These are phyloP conservation scores for Diorhabda sublineata DNA, from an alignment of 1,140 invertebrate genomes.

Conservation along the genomic window DNA sequence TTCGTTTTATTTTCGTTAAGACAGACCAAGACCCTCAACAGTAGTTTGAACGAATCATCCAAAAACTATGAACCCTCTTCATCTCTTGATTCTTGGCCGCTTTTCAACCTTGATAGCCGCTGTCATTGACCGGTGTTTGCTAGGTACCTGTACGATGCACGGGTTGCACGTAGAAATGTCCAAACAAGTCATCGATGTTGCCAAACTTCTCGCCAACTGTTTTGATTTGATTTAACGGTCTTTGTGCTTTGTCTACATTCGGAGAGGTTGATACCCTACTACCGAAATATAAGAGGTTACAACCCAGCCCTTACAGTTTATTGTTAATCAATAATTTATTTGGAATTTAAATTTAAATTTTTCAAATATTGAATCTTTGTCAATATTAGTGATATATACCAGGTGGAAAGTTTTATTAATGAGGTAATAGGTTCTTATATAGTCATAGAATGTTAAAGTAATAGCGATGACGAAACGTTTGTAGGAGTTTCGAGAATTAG, in stretches of 20 bases:
- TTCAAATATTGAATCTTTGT: too few relatives aligned
- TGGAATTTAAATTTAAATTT: too few relatives aligned
- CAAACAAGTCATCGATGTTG: neutral
- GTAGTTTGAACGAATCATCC: neutral
- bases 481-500: too few relatives aligned
- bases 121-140: neutral
- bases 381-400: too few relatives aligned
- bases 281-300: neutral
- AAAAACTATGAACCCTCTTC: neutral
- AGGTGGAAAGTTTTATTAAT: too few relatives aligned
- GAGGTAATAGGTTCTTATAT: too few relatives aligned
- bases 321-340: too few relatives aligned
- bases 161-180: neutral
- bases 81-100: neutral
- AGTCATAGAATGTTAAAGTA: too few relatives aligned
- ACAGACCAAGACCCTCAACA: neutral
- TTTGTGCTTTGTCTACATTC: neutral
- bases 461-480: too few relatives aligned
- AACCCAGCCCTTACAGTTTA: too few relatives aligned
- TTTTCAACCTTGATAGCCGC: constrained; percentile 1
- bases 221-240: constrained; percentile 1
- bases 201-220: neutral
- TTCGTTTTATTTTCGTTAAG: neutral
- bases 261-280: neutral
- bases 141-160: neutral